Evolutionary conservation across 1,140 invertebrate species (phyloP), one percentile per base, ranked within the genome.

Genomic region (Temnothorax longispinosus): DNA sequence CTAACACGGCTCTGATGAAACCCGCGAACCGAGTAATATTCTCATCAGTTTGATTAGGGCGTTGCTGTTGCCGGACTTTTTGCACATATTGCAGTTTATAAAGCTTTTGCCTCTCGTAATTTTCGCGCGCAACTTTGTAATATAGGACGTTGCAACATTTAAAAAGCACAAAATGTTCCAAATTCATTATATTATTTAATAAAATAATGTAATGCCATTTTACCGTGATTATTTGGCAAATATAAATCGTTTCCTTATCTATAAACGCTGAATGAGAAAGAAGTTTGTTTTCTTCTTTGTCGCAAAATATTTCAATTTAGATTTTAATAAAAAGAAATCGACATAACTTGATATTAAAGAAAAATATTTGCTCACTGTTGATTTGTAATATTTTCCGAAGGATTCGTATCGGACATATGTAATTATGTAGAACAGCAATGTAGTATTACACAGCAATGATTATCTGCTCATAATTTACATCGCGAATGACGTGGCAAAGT

Each of bases 381-480:
- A 67, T 67, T 67, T 21, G n/a, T 13, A 8, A 21, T 50, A 41
- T 58, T 58, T 41, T 27, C 7, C 1, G 1, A 18, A 13, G 3
- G 58, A 41, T 21, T 15, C 7, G 5, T 21, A 56, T 74, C 10
- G 35, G 2, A 58, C 38, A 75, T 13, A 38, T 75, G 21, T 41
- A 75, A 75, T 75, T 60, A 58, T 75, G 8, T 69, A 27, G 41
- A 69, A 27, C n/a, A 75, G 72, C 35, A 27, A 44, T 27, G 27
- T 1, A 27, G 27, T 27, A 27, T 27, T 27, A 27, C 27, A 27
- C 27, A 1, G 27, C 27, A n/a, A n/a, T n/a, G 38, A 84, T 58
- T 50, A 60, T 41, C 27, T 84, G 38, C 11, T 60, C 8, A 50
- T 18, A 60, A 84, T 84, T 81, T 81, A 75, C 54, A 74, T 84